phyloP scores from a whole-genome alignment of 1,140 invertebrate species.

The Phymorhynchus buccinoides region DNA sequence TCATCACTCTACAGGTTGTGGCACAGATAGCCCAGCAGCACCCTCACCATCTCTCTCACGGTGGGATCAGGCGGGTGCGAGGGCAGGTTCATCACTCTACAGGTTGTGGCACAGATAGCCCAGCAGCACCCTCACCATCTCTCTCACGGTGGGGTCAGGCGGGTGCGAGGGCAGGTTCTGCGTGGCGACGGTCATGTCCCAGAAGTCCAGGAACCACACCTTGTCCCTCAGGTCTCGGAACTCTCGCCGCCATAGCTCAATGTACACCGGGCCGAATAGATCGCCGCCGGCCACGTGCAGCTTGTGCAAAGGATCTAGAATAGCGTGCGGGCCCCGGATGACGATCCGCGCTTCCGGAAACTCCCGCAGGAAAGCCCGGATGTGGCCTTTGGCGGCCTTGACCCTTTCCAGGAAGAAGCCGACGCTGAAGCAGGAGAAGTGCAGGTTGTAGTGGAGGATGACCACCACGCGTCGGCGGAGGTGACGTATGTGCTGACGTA shows the following conservation, averaged over 20 bases:
- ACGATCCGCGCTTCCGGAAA: constrained; percentile 6
- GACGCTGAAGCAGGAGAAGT: constrained; percentile 8
- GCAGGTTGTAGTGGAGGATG: constrained; percentile 32
- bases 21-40: too few relatives aligned
- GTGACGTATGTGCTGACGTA: not conserved
- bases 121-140: constrained; percentile 20
- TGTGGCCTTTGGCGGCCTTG: not conserved
- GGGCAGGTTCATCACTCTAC: too few relatives aligned
- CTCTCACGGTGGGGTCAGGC: not conserved
- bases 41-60: too few relatives aligned
- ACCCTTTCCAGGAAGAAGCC: constrained; percentile 5
- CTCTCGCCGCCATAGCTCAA: constrained; percentile 23
- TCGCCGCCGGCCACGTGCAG: not conserved
- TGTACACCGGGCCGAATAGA: not conserved
- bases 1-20: too few relatives aligned
- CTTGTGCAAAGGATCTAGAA: not conserved
- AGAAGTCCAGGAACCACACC: constrained; percentile 36
- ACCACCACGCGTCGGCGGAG: not conserved
- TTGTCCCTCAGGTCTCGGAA: constrained; percentile 22
- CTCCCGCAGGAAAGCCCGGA: not conserved
- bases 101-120: constrained; percentile 7
- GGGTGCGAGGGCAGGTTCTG: constrained; percentile 23
- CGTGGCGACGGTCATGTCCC: constrained; percentile 40
- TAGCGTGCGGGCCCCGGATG: constrained; percentile 22
- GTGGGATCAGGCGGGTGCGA: too few relatives aligned